Evolutionary conservation across 53 echinoderm and acorn worm species (phyloP).

Genomic region (Temnopleurus reevesii): DNA sequence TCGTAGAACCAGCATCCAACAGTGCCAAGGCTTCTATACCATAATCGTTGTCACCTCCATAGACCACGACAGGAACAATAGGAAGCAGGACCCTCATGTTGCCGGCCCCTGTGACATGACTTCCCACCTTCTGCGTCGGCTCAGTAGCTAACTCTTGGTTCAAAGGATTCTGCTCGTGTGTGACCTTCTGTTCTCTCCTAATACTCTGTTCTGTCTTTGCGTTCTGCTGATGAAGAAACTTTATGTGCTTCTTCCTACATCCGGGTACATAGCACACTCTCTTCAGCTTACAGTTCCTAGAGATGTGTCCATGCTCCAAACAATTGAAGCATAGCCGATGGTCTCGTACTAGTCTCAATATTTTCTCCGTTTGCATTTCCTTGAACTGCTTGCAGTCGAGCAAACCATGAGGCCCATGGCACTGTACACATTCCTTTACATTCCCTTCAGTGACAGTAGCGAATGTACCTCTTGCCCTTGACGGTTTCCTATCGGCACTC

Average conservation of each 20-base stretch:
- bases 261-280: conserved; percentile 5
- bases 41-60: not conserved
- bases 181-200: conserved; percentile 38
- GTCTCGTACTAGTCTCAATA: conserved; percentile 16
- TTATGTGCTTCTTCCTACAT: conserved; percentile 58
- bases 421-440: conserved; percentile 62
- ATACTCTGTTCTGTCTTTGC: too few species aligned
- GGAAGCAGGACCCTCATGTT: conserved; percentile 50
- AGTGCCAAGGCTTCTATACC: conserved; percentile 51
- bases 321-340: conserved; percentile 59
- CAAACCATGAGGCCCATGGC: conserved; percentile 22
- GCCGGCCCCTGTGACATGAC: conserved; percentile 40
- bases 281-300: conserved; percentile 34
- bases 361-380: conserved; percentile 14
- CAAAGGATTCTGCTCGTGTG: not conserved
- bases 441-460: conserved; percentile 54
- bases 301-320: conserved; percentile 54
- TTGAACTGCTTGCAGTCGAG: conserved; percentile 57
- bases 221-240: conserved; percentile 35
- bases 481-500: conserved; percentile 29
- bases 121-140: not conserved
- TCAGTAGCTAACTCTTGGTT: not conserved
- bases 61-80: conserved; percentile 55
- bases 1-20: conserved; percentile 65
- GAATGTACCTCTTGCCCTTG: conserved; percentile 28